A percentile compares a stretch with the other conserved stretches of the same genome.
Evolutionary conservation across 2,888 invertebrate genomes (phyloP).

Genomic region (Tenthredo livida): DNA sequence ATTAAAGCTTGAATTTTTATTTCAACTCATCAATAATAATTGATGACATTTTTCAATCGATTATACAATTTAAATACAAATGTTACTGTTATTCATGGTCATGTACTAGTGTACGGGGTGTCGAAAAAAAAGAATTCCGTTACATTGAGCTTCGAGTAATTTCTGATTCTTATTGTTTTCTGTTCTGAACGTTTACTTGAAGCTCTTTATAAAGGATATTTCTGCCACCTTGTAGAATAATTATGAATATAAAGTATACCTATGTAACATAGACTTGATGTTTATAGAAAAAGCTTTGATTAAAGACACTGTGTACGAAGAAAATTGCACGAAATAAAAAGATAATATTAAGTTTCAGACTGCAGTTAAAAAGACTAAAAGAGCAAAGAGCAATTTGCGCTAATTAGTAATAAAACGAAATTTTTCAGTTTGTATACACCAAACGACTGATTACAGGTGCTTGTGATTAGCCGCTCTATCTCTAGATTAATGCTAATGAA

Average conservation of each 20-base stretch:
- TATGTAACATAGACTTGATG: constrained; percentile 62
- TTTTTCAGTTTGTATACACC: neutral
- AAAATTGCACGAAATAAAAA: constrained; percentile 64
- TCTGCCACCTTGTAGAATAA: constrained; percentile 3
- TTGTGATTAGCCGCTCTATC: neutral
- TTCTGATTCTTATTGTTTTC: constrained; percentile 25
- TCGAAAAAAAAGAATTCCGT: neutral
- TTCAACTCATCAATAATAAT: neutral
- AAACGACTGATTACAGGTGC: constrained; percentile 13
- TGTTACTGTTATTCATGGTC: constrained; percentile 27
- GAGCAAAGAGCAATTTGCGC: neutral
- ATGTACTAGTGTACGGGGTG: constrained; percentile 4
- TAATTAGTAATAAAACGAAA: neutral
- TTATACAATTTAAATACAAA: constrained; percentile 6
- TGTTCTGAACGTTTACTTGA: constrained; percentile 4
- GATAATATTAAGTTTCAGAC: constrained; percentile 55
- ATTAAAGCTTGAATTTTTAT: neutral
- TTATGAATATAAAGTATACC: constrained; percentile 18
- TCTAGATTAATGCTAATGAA: neutral
- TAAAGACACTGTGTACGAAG: constrained; percentile 59
- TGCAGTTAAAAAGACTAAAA: neutral
- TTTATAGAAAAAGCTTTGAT: constrained; percentile 59
- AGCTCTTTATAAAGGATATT: neutral
- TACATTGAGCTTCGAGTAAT: constrained; percentile 9
- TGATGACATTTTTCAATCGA: constrained; percentile 12